Conservation (phyloP, 30 jellyfish, hydroid and myxozoan species). For the Catostylus mosaicus region DNA sequence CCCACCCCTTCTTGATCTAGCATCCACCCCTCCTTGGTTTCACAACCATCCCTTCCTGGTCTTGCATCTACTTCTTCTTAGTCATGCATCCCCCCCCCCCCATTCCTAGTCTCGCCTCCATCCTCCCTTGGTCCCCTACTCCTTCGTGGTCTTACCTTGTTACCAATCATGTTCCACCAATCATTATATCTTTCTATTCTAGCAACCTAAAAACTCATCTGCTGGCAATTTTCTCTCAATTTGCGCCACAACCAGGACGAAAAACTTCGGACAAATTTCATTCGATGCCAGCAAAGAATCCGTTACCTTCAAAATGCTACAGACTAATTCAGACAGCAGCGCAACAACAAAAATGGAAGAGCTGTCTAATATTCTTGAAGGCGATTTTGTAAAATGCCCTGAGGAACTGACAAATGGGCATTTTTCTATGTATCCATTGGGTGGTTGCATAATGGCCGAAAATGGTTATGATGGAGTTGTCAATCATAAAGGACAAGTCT, state of each 20-base stretch:
- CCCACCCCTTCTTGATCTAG: no score
- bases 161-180: no score
- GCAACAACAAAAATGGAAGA: neutral
- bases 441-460: slow-evolving; percentile 61
- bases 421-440: slow-evolving; percentile 38
- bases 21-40: no score
- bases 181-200: no score
- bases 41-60: no score
- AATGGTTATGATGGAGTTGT: slow-evolving; percentile 63
- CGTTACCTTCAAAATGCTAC: neutral
- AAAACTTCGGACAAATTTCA: neutral
- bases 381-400: slow-evolving; percentile 20
- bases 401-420: neutral
- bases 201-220: neutral
- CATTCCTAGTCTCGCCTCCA: no score
- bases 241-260: neutral
- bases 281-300: neutral
- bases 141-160: no score
- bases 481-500: slow-evolving; percentile 60
- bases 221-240: slow-evolving; percentile 6
- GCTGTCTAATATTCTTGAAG: slow-evolving; percentile 12
- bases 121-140: no score
- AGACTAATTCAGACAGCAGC: neutral
- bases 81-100: no score
- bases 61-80: no score